Conservation (phyloP, 2,888 invertebrate species). For the Erannis defoliaria region DNA sequence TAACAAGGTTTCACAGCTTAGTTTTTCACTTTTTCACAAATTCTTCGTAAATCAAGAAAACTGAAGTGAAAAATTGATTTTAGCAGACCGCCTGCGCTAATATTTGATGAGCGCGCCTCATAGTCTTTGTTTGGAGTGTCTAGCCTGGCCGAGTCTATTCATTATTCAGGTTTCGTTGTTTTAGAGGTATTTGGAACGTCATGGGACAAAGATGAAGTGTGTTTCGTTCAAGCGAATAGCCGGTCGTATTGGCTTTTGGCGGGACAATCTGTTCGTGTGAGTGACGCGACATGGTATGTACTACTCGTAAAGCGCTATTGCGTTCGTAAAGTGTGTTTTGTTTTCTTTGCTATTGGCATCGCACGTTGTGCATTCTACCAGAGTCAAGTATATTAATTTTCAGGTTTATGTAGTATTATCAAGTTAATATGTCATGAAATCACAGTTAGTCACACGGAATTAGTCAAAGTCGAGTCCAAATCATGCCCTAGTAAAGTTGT, state of each 20-base stretch:
- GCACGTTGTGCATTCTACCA: too few relatives aligned
- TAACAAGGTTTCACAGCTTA: constrained; percentile 1
- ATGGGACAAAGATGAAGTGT: constrained; percentile 43
- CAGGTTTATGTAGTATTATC: too few relatives aligned
- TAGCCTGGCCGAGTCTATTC: constrained; percentile 38
- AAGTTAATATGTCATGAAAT: too few relatives aligned
- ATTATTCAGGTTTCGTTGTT: constrained; percentile 45
- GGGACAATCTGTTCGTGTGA: constrained; percentile 10
- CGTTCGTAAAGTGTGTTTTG: too few relatives aligned
- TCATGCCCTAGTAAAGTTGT: too few relatives aligned
- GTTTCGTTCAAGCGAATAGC: constrained; percentile 33
- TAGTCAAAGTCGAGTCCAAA: too few relatives aligned
- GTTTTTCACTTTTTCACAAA: constrained; percentile 7
- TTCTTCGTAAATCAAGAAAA: constrained; percentile 27
- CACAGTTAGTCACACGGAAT: too few relatives aligned
- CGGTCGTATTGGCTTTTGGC: constrained; percentile 2
- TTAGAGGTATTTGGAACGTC: constrained; percentile 37
- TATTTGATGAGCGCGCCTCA: constrained; percentile 27
- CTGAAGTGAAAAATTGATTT: constrained; percentile 20
- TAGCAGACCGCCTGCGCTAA: constrained; percentile 17
- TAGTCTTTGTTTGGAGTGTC: constrained; percentile 36
- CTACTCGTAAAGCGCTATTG: too few relatives aligned
- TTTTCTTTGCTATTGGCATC: too few relatives aligned
- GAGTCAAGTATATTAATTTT: too few relatives aligned
- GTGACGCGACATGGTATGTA: background rate